Conservation (phyloP, 2,113 vertebrate species). For the Thalassoma bifasciatum region DNA sequence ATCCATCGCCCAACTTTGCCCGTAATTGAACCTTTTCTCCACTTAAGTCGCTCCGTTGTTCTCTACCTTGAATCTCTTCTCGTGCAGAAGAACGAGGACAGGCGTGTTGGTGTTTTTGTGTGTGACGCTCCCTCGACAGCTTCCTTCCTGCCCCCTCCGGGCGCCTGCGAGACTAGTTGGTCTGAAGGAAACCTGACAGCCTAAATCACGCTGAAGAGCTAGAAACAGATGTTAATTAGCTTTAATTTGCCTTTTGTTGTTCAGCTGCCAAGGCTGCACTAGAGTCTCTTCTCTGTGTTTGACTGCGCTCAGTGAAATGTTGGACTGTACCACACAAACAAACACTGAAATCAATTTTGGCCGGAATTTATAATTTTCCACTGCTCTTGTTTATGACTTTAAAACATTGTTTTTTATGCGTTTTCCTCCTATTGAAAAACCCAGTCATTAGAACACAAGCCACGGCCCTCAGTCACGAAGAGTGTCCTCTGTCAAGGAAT, state of each 20-base stretch:
- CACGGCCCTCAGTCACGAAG: too few species aligned
- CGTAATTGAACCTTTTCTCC: neutral
- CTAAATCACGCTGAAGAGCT: constrained; percentile 74
- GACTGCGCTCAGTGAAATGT: constrained; percentile 29
- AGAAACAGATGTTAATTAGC: constrained; percentile 82
- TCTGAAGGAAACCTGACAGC: constrained; percentile 74
- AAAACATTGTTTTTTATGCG: too few species aligned
- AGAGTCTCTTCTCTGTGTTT: constrained; percentile 52
- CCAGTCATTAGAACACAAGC: too few species aligned
- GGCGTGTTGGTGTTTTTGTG: constrained; percentile 30
- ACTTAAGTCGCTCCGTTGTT: too few species aligned
- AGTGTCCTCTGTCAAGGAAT: too few species aligned
- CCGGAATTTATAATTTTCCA: too few species aligned
- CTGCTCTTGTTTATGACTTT: too few species aligned
- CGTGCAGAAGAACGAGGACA: neutral
- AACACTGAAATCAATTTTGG: neutral
- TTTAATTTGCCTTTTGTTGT: constrained; percentile 81
- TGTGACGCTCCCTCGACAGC: constrained; percentile 48
- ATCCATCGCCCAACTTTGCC: too few species aligned
- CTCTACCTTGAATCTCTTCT: too few species aligned
- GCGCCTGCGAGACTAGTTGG: constrained; percentile 57
- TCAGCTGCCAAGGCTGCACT: constrained; percentile 62
- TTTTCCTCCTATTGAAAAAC: too few species aligned
- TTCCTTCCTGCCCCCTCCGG: constrained; percentile 74
- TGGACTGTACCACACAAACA: constrained; percentile 2